Evolutionary conservation across 2,888 invertebrate species (phyloP).

Genomic region (Rhagonycha lutea): DNA sequence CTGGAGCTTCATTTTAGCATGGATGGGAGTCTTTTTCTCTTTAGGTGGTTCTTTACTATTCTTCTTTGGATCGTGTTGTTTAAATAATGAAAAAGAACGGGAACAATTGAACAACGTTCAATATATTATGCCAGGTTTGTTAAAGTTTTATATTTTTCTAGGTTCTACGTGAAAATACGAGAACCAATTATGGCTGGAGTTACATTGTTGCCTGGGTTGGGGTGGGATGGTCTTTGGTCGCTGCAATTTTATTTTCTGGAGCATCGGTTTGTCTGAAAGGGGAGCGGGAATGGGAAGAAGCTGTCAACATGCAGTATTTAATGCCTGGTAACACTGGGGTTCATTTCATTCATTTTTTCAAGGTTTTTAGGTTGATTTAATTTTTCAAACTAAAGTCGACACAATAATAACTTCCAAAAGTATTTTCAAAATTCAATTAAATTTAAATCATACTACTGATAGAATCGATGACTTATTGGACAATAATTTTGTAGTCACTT

Average conservation of each 20-base stretch:
- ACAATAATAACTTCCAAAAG: neutral
- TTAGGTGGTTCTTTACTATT: constrained; percentile 76
- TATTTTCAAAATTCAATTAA: neutral
- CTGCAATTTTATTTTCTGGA: constrained; percentile 90
- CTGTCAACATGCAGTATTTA: constrained; percentile 96
- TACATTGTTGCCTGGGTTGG: constrained; percentile 97
- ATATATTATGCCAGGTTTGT: constrained; percentile 84
- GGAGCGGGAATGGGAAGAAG: constrained; percentile 92
- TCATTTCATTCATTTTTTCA: constrained; percentile 1
- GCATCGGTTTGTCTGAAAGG: constrained; percentile 93
- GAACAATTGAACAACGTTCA: constrained; percentile 80
- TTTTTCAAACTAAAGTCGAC: neutral
- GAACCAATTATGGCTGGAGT: constrained; percentile 93
- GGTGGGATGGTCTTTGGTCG: constrained; percentile 87
- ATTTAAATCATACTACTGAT: too few species aligned
- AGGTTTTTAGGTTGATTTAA: neutral
- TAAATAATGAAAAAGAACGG: constrained; percentile 75
- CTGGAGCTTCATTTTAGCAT: constrained; percentile 85
- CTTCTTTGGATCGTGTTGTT: constrained; percentile 78
- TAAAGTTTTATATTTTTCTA: constrained; percentile 51
- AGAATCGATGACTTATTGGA: too few species aligned
- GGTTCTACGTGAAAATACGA: constrained; percentile 84
- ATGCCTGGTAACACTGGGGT: constrained; percentile 80
- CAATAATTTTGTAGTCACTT: neutral
- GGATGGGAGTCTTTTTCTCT: constrained; percentile 79